Base-by-base conservation (phyloP, 2,797 vertebrate species). In the Eurystomus glaucurus region DNA sequence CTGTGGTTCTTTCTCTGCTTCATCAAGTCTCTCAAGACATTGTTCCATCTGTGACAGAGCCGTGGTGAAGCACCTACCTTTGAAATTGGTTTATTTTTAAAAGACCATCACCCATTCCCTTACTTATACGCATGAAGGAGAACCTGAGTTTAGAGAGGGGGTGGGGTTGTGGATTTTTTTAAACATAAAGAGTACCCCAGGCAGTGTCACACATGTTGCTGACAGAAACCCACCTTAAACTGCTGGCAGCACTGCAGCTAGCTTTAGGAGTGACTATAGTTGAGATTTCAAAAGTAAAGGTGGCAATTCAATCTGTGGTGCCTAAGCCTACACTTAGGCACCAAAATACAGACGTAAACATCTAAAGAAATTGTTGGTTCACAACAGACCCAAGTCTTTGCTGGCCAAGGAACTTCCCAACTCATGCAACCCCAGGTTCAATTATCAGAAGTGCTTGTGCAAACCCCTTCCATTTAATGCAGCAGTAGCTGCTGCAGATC, bases 371-470 rank as follows among this genome's bases (percentile, higher is more conserved):
- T 60, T 23, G 19, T 19, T 81, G 39, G 31, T 57, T 83, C 35
- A 23, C 25, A 61, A 57, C 16, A 77, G 11, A 85, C 28, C 5
- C 1, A 5, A 74, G 50, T 31, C 18, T 37, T 39, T 46, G 33
- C 45, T 80, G 50, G 50, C 29, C 50, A 46, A 54, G 41, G 28
- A 61, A 57, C 25, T 16, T 57, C 62, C 20, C 70, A 64, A 39
- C 13, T 21, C 8, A 3, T 8, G 20, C 55, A 23, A 6, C 10
- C 33, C 25, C 22, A 37, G 41, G 23, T 68, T 45, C 0, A 2
- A 66, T 45, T 60, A 37, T 28, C 35, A 45, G 33, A 76, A 86
- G 14, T 43, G 46, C 52, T 33, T 37, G 19, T 75, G 51, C 68
- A 74, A 83, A 70, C 16, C 39, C 33, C 26, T 77, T 86, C 41